Evolutionary conservation across 2,888 invertebrate genomes (phyloP).

Genomic region (Drosophila tripunctata): DNA sequence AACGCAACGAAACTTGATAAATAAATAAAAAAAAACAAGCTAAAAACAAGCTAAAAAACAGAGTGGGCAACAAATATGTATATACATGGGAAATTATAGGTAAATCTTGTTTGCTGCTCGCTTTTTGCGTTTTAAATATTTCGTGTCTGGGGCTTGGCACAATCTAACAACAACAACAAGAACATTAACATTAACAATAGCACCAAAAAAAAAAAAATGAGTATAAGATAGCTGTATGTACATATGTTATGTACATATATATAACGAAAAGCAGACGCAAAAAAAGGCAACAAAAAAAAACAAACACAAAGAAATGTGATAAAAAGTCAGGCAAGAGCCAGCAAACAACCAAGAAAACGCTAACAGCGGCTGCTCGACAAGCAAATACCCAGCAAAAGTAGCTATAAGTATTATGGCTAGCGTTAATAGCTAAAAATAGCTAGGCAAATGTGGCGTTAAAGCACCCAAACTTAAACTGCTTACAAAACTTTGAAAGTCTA

Average conservation of each 20-base stretch:
- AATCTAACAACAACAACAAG: slow-evolving; percentile 44
- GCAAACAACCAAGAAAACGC: slow-evolving; percentile 1
- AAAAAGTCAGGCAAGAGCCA: slow-evolving; percentile 28
- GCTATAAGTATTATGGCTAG: neutral
- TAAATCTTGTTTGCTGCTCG: slow-evolving; percentile 65
- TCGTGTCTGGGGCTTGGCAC: slow-evolving; percentile 61
- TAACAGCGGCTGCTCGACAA: too few species aligned
- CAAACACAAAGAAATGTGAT: slow-evolving; percentile 33
- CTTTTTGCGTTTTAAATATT: slow-evolving; percentile 28
- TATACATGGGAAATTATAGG: slow-evolving; percentile 34
- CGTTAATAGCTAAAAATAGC: too few species aligned
- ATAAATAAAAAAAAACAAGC: slow-evolving; percentile 8
- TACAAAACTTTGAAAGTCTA: too few species aligned
- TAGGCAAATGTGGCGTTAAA: too few species aligned
- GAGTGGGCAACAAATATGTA: neutral
- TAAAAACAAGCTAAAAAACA: neutral
- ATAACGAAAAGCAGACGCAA: slow-evolving; percentile 19
- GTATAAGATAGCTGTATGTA: too few species aligned
- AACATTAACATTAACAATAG: slow-evolving; percentile 42
- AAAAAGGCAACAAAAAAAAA: slow-evolving; percentile 12
- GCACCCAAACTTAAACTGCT: too few species aligned
- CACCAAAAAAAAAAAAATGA: slow-evolving; percentile 27
- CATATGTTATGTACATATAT: slow-evolving; percentile 1
- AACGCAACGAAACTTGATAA: slow-evolving; percentile 52
- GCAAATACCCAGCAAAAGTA: neutral